Percentiles rank a stretch among this genome's conserved stretches.
Evolutionary conservation across 2,888 invertebrate genomes (phyloP).

Genomic region (Ennomos erosarius): DNA sequence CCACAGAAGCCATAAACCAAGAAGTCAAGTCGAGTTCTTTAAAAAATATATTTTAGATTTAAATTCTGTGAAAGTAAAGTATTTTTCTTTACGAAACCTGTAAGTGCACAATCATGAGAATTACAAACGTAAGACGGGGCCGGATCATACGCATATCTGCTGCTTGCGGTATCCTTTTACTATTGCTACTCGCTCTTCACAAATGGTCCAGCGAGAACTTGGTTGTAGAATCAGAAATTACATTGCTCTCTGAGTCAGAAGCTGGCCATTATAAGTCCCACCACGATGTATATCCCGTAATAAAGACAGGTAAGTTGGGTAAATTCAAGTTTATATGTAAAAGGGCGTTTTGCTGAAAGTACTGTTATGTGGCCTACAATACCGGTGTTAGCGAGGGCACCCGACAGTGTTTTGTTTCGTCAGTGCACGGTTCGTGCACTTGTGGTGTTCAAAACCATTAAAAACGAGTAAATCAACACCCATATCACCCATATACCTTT

Average conservation of each 20-base stretch:
- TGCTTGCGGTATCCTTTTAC: conserved; percentile 81
- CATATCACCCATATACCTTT: conserved; percentile 38
- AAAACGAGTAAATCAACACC: conserved; percentile 24
- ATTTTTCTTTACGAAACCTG: conserved; percentile 50
- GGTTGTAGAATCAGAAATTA: conserved; percentile 45
- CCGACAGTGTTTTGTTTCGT: conserved; percentile 52
- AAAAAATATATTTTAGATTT: conserved; percentile 7
- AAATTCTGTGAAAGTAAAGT: conserved; percentile 32
- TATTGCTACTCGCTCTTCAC: conserved; percentile 87
- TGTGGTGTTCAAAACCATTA: conserved; percentile 29
- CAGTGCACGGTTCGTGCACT: conserved; percentile 44
- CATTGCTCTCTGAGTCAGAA: conserved; percentile 49
- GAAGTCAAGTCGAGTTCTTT: conserved; percentile 34
- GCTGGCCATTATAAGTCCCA: conserved; percentile 66
- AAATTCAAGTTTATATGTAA: conserved; percentile 17
- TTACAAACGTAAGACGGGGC: conserved; percentile 86
- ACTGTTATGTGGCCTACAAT: conserved; percentile 52
- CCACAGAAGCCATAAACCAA: no score
- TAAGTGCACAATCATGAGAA: conserved; percentile 77
- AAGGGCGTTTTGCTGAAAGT: conserved; percentile 34
- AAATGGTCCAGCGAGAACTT: conserved; percentile 84
- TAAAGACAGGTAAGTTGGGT: conserved; percentile 66
- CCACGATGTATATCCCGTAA: conserved; percentile 67
- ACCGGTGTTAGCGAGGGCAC: conserved; percentile 50
- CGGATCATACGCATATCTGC: conserved; percentile 83